phyloP scores from a whole-genome alignment of 2,888 invertebrate species.

The Anagyrus pseudococci region DNA sequence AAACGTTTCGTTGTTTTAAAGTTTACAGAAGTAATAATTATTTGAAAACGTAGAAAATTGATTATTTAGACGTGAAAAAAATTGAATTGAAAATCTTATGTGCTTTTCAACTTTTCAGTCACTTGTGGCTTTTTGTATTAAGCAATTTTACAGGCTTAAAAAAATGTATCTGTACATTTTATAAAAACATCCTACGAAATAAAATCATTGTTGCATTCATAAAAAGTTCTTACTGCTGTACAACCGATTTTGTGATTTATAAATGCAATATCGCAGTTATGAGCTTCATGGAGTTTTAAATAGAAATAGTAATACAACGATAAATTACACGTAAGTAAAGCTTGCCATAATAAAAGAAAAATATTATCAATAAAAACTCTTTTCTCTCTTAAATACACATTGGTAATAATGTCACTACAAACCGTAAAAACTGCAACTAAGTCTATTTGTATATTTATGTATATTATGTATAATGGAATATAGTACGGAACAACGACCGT shows the following conservation, averaged over 20 bases:
- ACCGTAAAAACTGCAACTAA: conserved; percentile 34
- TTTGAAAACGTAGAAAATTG: conserved; percentile 8
- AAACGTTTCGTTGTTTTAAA: conserved; percentile 28
- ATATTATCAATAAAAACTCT: conserved; percentile 11
- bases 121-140: conserved; percentile 19
- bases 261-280: conserved; percentile 17
- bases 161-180: conserved; percentile 13
- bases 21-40: conserved; percentile 7
- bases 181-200: conserved; percentile 14
- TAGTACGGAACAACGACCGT: conserved; percentile 31
- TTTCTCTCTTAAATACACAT: conserved; percentile 14
- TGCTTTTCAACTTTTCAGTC: conserved; percentile 21
- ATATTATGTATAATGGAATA: conserved; percentile 24
- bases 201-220: conserved; percentile 4
- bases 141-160: conserved; percentile 27
- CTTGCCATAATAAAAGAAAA: conserved; percentile 25
- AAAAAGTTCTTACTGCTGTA: conserved; percentile 20
- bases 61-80: not conserved
- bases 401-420: conserved; percentile 36
- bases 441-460: conserved; percentile 19
- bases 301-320: conserved; percentile 20
- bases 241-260: conserved; percentile 18
- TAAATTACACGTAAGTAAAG: conserved; percentile 30
- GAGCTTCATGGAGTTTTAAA: conserved; percentile 10
- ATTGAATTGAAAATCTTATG: conserved; percentile 8